Evolutionary conservation across 2,888 invertebrate genomes (phyloP).

Genomic region (Argyresthia albistria): DNA sequence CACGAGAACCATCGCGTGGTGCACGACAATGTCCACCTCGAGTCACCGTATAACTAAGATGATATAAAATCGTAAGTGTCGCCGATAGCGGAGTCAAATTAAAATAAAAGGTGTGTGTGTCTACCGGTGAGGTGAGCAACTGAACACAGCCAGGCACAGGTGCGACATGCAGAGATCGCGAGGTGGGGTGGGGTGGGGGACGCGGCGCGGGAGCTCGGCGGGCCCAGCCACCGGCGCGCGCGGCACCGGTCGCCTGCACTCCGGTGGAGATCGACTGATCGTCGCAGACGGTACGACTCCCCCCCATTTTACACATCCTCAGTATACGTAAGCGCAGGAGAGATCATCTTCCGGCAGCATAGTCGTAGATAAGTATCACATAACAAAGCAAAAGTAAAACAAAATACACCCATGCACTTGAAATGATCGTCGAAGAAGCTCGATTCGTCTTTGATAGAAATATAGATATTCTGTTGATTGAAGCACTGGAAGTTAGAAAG

Average conservation of each 20-base stretch:
- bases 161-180: conserved; percentile 60
- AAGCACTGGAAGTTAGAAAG: conserved; percentile 38
- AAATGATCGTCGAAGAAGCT: conserved; percentile 46
- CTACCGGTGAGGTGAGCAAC: conserved; percentile 72
- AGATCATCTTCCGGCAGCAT: conserved; percentile 52
- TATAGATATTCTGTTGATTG: conserved; percentile 36
- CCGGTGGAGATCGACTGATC: conserved; percentile 10
- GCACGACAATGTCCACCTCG: conserved; percentile 69
- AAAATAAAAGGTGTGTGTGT: conserved; percentile 64
- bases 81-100: conserved; percentile 67
- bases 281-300: conserved; percentile 26
- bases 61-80: conserved; percentile 52
- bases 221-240: conserved; percentile 9
- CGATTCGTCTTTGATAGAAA: conserved; percentile 38
- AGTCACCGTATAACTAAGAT: conserved; percentile 59
- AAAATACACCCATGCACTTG: conserved; percentile 62
- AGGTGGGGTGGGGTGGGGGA: conserved; percentile 52
- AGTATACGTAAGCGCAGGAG: conserved; percentile 32
- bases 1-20: conserved; percentile 66
- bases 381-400: conserved; percentile 71
- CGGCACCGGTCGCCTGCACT: conserved; percentile 18
- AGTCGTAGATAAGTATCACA: conserved; percentile 49
- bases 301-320: conserved; percentile 35
- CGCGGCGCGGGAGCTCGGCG: conserved; percentile 39
- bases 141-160: conserved; percentile 72